Percentiles rank a stretch among this genome's conserved stretches.
Conservation (phyloP, 2,113 vertebrate genomes). For the Petrocephalus microphthalmus region DNA sequence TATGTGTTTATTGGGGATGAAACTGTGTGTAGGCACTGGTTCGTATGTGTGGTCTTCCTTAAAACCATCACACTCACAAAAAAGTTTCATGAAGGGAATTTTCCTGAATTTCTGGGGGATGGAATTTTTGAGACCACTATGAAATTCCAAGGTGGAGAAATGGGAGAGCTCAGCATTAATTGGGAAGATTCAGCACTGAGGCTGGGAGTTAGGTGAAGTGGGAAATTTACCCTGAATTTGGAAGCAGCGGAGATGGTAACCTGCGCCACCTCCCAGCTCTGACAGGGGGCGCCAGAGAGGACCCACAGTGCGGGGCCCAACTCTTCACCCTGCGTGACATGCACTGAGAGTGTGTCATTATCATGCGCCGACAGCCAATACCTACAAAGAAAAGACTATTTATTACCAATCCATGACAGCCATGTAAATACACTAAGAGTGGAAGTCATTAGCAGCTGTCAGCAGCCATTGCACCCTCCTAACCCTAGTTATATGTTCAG, state of each 20-base stretch:
- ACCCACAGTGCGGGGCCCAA: slow-evolving; percentile 43
- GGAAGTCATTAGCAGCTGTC: neutral
- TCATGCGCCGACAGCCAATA: slow-evolving; percentile 49
- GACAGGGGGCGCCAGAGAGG: slow-evolving; percentile 39
- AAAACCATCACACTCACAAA: neutral
- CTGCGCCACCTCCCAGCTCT: slow-evolving; percentile 58
- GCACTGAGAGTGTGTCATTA: slow-evolving; percentile 39
- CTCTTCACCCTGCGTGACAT: slow-evolving; percentile 38
- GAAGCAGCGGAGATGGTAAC: slow-evolving; percentile 55
- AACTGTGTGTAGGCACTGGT: neutral
- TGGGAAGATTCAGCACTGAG: neutral
- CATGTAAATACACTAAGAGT: neutral
- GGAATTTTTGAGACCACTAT: neutral
- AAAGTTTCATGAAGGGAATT: neutral
- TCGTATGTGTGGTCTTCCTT: neutral
- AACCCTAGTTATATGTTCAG: too few species aligned
- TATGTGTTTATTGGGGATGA: neutral
- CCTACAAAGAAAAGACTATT: slow-evolving; percentile 36
- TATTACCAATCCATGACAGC: neutral
- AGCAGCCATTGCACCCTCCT: neutral
- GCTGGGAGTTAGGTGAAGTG: neutral
- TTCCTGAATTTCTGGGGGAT: neutral
- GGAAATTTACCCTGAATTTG: slow-evolving; percentile 45
- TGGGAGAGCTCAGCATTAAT: neutral
- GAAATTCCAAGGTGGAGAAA: neutral